A percentile compares a stretch with the other conserved stretches of the same genome.
These are phyloP conservation scores for Sylvia borin DNA, from an alignment of 2,797 vertebrate species.

Conservation along the genomic window DNA sequence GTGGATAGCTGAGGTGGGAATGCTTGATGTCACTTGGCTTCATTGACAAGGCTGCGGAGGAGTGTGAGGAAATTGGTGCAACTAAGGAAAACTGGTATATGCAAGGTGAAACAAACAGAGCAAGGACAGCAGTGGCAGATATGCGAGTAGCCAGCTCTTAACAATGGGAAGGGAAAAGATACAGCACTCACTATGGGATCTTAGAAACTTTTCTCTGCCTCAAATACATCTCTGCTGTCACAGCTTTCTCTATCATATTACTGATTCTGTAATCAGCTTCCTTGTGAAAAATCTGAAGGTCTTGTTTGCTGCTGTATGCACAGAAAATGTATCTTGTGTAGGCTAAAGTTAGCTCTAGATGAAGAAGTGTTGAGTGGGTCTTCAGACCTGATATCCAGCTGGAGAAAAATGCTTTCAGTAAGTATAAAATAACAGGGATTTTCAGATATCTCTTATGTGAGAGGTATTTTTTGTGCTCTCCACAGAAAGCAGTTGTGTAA, in stretches of 20 bases:
- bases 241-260: not conserved
- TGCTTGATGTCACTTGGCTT: not conserved
- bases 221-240: not conserved
- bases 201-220: not conserved
- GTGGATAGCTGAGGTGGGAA: not conserved
- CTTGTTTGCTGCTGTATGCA: not conserved
- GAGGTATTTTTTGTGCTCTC: not conserved
- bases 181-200: not conserved
- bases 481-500: not conserved
- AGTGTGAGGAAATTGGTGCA: not conserved
- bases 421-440: not conserved
- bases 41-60: not conserved
- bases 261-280: not conserved
- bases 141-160: not conserved
- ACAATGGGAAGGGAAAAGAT: not conserved
- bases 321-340: not conserved
- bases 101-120: not conserved
- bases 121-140: not conserved
- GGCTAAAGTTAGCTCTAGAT: not conserved
- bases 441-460: not conserved
- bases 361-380: not conserved
- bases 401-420: not conserved
- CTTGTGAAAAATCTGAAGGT: not conserved
- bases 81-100: not conserved
- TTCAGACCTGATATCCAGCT: not conserved